Percentiles rank a stretch among this genome's conserved stretches.
phyloP scores from a whole-genome alignment of 2,797 vertebrate genomes.

The Myotis findleyi region DNA sequence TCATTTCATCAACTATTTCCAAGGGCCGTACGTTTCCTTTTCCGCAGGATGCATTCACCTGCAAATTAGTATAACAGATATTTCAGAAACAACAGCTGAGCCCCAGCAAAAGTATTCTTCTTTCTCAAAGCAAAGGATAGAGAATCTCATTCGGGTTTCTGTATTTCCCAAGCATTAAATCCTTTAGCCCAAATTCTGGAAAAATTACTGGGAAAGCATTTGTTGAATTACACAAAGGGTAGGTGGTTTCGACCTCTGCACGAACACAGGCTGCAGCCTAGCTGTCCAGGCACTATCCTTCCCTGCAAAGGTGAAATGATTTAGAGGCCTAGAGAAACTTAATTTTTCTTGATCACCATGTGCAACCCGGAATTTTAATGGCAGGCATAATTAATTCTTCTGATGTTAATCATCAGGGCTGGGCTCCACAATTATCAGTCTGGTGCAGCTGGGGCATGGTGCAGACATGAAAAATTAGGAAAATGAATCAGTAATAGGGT shows the following conservation, averaged over 20 bases:
- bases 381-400: conserved; percentile 99
- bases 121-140: conserved; percentile 68
- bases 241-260: conserved; percentile 91
- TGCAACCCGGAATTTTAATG: conserved; percentile 99
- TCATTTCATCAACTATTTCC: conserved; percentile 75
- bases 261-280: conserved; percentile 88
- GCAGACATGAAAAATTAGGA: conserved; percentile 99
- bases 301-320: conserved; percentile 99
- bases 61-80: conserved; percentile 82
- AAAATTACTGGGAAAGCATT: conserved; percentile 82
- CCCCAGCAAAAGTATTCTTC: conserved; percentile 66
- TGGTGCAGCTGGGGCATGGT: conserved; percentile 99
- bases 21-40: conserved; percentile 71
- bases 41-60: conserved; percentile 69
- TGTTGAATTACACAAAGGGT: conserved; percentile 89
- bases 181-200: conserved; percentile 77
- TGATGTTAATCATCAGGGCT: conserved; percentile 99
- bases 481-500: conserved; percentile 99
- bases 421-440: conserved; percentile 99
- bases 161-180: conserved; percentile 83
- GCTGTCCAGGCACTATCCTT: conserved; percentile 96
- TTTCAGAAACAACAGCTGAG: conserved; percentile 64
- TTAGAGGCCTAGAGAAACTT: conserved; percentile 99
- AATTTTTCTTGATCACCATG: conserved; percentile 99
- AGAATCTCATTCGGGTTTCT: conserved; percentile 67